Evolutionary conservation across 2,797 vertebrate genomes (phyloP).

Genomic region (Pipistrellus pipistrellus): DNA sequence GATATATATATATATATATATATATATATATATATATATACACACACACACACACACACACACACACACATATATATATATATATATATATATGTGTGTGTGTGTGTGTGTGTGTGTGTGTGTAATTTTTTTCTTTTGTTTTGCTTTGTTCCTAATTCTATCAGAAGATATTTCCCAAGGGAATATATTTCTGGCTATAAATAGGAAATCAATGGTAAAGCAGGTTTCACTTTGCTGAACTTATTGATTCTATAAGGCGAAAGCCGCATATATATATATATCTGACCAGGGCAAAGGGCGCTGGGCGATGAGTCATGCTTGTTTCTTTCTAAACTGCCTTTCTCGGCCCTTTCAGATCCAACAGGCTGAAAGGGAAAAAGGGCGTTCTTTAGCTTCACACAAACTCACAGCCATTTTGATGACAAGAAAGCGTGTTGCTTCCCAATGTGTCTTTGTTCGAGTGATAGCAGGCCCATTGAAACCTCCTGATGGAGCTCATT

Average conservation of each 20-base stretch:
- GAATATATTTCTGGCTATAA: conserved; percentile 66
- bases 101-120: too few relatives aligned
- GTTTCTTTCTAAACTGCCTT: conserved; percentile 69
- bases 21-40: too few relatives aligned
- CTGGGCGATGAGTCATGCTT: background rate
- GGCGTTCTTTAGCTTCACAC: conserved; percentile 75
- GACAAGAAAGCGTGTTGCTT: conserved; percentile 81
- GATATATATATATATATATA: background rate
- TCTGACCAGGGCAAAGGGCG: conserved; percentile 50
- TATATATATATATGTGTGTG: too few relatives aligned
- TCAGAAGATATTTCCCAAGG: conserved; percentile 63
- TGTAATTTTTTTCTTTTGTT: background rate
- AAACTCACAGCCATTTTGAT: conserved; percentile 80
- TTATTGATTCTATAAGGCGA: conserved; percentile 54
- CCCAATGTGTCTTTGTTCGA: conserved; percentile 82
- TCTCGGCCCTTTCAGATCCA: conserved; percentile 66
- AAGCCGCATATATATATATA: background rate
- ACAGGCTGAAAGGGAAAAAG: conserved; percentile 63
- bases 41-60: too few relatives aligned
- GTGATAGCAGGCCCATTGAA: conserved; percentile 82
- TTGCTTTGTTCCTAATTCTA: conserved; percentile 41
- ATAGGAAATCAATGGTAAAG: conserved; percentile 66
- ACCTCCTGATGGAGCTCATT: conserved; percentile 84
- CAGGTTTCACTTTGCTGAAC: conserved; percentile 69
- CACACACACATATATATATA: too few relatives aligned